Conservation (phyloP, 2,113 vertebrate genomes). For the Bagarius yarrelli region DNA sequence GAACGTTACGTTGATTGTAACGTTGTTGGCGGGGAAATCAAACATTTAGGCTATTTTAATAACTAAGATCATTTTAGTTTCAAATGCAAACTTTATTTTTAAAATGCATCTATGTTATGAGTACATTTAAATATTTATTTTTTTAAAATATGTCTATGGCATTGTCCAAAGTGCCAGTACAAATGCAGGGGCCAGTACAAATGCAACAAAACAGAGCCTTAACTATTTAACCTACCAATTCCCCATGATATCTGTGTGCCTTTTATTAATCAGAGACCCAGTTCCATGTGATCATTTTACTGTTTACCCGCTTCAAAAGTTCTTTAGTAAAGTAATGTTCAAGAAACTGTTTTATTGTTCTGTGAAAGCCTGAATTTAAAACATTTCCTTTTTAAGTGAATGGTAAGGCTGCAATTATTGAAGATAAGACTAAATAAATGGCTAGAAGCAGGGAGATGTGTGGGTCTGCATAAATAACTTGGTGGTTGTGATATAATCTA, state of each 20-base stretch:
- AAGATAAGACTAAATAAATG: conserved; percentile 31
- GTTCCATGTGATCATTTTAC: not conserved
- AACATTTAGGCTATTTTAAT: no score
- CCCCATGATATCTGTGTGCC: not conserved
- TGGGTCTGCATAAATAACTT: conserved; percentile 31
- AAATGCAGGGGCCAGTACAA: no score
- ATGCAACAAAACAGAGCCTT: no score
- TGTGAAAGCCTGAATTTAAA: not conserved
- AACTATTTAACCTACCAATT: no score
- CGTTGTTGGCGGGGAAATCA: no score
- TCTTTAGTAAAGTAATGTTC: not conserved
- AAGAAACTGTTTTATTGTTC: not conserved
- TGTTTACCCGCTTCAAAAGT: not conserved
- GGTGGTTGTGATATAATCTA: not conserved
- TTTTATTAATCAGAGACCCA: not conserved
- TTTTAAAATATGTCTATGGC: no score
- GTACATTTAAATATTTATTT: no score
- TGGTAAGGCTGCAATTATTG: not conserved
- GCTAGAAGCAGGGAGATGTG: not conserved
- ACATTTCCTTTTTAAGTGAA: not conserved
- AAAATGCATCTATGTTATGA: no score
- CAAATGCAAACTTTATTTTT: no score
- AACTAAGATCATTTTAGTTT: no score
- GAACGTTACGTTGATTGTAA: no score
- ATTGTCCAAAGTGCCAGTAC: no score